Percentiles rank a stretch among this genome's conserved stretches.
phyloP scores from a whole-genome alignment of 2,888 invertebrate species.

The Galeopsomyia nigrocyanea region DNA sequence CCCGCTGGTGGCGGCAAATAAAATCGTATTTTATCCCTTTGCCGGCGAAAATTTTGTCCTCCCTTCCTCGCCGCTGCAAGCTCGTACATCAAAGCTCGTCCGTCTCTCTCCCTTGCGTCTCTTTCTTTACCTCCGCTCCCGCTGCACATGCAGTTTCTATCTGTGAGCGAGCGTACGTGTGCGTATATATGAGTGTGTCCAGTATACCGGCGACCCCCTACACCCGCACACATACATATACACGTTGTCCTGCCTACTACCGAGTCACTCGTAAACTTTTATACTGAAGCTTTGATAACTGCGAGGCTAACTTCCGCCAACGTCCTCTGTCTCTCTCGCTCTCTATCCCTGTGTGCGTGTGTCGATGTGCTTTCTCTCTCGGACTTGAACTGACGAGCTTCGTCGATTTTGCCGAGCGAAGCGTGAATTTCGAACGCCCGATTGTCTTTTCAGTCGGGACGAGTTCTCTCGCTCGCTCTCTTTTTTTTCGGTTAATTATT shows the following conservation, averaged over 20 bases:
- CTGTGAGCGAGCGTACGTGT: conserved; percentile 50
- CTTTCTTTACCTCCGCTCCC: conserved; percentile 39
- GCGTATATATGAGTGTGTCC: not conserved
- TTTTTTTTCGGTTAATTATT: not conserved
- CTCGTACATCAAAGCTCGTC: conserved; percentile 67
- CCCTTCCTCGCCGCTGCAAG: conserved; percentile 58
- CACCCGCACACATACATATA: not conserved
- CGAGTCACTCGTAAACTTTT: conserved; percentile 63
- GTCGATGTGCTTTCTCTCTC: conserved; percentile 3
- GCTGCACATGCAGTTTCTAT: conserved; percentile 56
- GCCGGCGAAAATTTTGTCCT: conserved; percentile 63
- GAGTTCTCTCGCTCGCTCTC: not conserved
- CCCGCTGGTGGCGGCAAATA: conserved; percentile 59
- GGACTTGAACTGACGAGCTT: conserved; percentile 38
- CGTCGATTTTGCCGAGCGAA: conserved; percentile 32
- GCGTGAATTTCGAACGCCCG: conserved; percentile 35
- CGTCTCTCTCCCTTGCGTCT: conserved; percentile 30
- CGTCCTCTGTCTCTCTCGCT: not conserved
- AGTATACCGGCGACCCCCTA: no score
- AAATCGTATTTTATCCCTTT: conserved; percentile 68
- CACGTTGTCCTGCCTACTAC: conserved; percentile 12
- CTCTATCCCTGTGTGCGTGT: not conserved
- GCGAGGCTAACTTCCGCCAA: conserved; percentile 61
- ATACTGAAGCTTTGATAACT: conserved; percentile 62
- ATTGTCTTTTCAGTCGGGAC: conserved; percentile 18